phyloP scores from a whole-genome alignment of 1,140 invertebrate genomes.

The Zaprionus vittiger region DNA sequence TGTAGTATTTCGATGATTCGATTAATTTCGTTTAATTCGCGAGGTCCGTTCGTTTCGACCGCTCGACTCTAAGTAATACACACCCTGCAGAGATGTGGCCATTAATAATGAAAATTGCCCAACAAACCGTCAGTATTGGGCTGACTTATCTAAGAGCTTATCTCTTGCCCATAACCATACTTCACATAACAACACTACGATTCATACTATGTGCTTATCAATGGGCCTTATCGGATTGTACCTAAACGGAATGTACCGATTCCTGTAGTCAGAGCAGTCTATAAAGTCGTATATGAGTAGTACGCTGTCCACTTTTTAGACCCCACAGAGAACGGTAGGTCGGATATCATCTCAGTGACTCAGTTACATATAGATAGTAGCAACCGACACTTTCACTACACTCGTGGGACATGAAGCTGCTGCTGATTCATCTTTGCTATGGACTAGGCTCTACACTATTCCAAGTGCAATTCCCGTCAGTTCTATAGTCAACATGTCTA shows the following conservation, averaged over 20 bases:
- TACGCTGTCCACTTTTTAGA: conserved; percentile 4
- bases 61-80: conserved; percentile 51
- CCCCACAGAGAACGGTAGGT: not conserved
- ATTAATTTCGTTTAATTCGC: conserved; percentile 18
- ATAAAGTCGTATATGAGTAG: not conserved
- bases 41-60: conserved; percentile 47
- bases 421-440: conserved; percentile 17
- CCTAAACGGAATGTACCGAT: conserved; percentile 35
- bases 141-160: conserved; percentile 60
- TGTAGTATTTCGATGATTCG: conserved; percentile 25
- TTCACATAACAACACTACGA: conserved; percentile 34
- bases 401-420: not conserved
- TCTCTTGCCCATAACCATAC: conserved; percentile 25
- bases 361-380: not conserved
- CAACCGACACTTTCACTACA: conserved; percentile 1
- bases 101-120: conserved; percentile 58
- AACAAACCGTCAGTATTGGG: conserved; percentile 1
- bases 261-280: not conserved
- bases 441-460: not conserved
- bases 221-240: conserved; percentile 66
- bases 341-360: conserved; percentile 32
- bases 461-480: not conserved
- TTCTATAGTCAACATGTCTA: conserved; percentile 10
- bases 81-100: conserved; percentile 15
- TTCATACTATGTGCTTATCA: conserved; percentile 40